A percentile compares a stretch with the other conserved stretches of the same genome.
Conservation (phyloP, 2,797 vertebrate species). For the Craterocephalus amniculus region DNA sequence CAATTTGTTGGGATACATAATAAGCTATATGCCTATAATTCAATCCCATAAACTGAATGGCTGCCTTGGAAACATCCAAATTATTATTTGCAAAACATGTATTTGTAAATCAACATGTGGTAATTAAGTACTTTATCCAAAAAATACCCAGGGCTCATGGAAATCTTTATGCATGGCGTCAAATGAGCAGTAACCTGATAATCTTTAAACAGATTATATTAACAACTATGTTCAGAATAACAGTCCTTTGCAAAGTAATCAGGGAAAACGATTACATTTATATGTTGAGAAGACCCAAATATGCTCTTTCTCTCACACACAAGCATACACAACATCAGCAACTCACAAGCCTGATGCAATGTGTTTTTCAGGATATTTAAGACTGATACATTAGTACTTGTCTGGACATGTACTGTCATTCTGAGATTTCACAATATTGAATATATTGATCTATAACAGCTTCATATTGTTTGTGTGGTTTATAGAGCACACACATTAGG, state of each 20-base stretch:
- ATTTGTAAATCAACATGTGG: conserved; percentile 5
- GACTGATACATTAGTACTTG: too few species aligned
- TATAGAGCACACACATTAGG: not conserved
- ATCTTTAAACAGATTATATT: conserved; percentile 7
- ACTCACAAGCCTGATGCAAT: too few species aligned
- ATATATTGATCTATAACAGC: too few species aligned
- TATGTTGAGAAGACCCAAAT: not conserved
- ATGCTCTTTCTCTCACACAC: not conserved
- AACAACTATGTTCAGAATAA: not conserved
- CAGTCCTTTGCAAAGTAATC: not conserved
- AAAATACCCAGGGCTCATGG: not conserved
- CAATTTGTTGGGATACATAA: not conserved
- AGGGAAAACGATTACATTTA: conserved; percentile 15
- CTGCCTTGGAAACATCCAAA: conserved; percentile 7
- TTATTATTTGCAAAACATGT: conserved; percentile 4
- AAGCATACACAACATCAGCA: not conserved
- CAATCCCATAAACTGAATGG: conserved; percentile 13
- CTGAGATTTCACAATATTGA: too few species aligned
- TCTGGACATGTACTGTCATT: too few species aligned
- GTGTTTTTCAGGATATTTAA: too few species aligned
- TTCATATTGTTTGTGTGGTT: too few species aligned
- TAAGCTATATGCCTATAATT: conserved; percentile 9
- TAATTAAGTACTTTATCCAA: conserved; percentile 8
- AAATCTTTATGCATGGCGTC: not conserved
- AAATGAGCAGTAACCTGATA: not conserved